These are phyloP conservation scores for Diprion similis DNA, from an alignment of 1,140 invertebrate species.

Conservation along the genomic window DNA sequence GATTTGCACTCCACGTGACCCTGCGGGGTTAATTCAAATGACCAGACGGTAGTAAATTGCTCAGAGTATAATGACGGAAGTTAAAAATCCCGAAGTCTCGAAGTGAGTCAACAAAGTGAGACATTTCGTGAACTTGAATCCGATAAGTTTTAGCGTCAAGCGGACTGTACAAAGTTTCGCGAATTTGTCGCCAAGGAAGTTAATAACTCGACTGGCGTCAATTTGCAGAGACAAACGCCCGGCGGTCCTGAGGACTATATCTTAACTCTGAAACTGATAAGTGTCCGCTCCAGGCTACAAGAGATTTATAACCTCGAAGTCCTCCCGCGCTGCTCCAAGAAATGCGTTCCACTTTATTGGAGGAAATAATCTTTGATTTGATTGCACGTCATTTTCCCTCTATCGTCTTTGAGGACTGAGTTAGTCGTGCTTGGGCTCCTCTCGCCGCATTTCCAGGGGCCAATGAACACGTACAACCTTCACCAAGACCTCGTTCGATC, in stretches of 20 bases:
- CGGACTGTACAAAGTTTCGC: background rate
- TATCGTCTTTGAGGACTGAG: slow-evolving; percentile 32
- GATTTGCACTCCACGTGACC: too few species aligned
- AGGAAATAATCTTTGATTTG: slow-evolving; percentile 60
- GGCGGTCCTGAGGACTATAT: slow-evolving; percentile 39
- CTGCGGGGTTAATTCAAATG: too few species aligned
- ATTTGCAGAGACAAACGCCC: slow-evolving; percentile 40
- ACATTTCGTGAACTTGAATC: background rate
- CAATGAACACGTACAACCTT: background rate
- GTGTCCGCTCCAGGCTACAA: slow-evolving; percentile 55
- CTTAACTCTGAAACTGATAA: slow-evolving; percentile 44
- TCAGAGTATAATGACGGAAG: too few species aligned
- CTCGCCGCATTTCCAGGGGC: background rate
- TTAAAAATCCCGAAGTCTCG: too few species aligned
- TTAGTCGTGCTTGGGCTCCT: background rate
- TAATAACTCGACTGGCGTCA: slow-evolving; percentile 17
- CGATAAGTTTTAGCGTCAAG: background rate
- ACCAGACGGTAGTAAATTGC: too few species aligned
- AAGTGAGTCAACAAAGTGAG: too few species aligned
- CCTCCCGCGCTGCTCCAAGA: slow-evolving; percentile 40
- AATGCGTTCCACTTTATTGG: slow-evolving; percentile 55
- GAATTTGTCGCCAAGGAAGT: background rate
- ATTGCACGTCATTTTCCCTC: slow-evolving; percentile 46
- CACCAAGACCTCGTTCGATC: too few species aligned
- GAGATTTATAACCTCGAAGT: slow-evolving; percentile 53